phyloP scores from a whole-genome alignment of 2,888 invertebrate species.

The Ormyrus nitidulus region DNA sequence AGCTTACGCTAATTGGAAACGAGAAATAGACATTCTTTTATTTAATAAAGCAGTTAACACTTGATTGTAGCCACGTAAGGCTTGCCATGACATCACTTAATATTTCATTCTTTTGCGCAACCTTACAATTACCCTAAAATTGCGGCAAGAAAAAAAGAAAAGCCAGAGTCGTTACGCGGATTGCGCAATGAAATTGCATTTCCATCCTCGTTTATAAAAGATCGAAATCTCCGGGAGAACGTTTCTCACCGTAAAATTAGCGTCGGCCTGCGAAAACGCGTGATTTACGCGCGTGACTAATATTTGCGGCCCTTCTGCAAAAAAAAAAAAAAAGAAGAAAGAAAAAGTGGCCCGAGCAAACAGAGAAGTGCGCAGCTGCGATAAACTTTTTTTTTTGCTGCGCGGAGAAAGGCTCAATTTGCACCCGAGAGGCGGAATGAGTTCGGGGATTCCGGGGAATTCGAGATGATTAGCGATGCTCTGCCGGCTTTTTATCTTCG shows the following conservation, averaged over 20 bases:
- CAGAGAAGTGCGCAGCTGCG: conserved; percentile 16
- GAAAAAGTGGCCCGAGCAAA: neutral
- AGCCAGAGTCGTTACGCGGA: neutral
- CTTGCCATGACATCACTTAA: no score
- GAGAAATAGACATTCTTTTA: no score
- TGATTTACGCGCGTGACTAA: conserved; percentile 54
- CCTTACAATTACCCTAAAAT: no score
- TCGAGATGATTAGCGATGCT: no score
- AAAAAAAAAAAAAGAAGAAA: no score
- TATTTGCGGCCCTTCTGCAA: conserved; percentile 10
- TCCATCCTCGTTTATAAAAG: conserved; percentile 21
- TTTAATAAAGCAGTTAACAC: no score
- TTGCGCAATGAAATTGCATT: conserved; percentile 3
- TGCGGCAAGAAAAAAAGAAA: neutral
- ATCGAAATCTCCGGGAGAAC: neutral
- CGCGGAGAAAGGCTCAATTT: neutral
- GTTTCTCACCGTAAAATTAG: conserved; percentile 35
- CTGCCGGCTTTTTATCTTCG: no score
- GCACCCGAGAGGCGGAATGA: no score
- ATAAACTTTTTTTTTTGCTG: neutral
- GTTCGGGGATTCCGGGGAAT: no score
- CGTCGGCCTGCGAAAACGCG: neutral
- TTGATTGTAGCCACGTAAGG: no score
- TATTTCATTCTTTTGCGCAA: no score
- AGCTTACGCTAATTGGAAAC: no score